A percentile compares a stretch with the other conserved stretches of the same genome.
These are phyloP conservation scores for Muscicapa comitata DNA, from an alignment of 2,797 vertebrate species.

Conservation along the genomic window DNA sequence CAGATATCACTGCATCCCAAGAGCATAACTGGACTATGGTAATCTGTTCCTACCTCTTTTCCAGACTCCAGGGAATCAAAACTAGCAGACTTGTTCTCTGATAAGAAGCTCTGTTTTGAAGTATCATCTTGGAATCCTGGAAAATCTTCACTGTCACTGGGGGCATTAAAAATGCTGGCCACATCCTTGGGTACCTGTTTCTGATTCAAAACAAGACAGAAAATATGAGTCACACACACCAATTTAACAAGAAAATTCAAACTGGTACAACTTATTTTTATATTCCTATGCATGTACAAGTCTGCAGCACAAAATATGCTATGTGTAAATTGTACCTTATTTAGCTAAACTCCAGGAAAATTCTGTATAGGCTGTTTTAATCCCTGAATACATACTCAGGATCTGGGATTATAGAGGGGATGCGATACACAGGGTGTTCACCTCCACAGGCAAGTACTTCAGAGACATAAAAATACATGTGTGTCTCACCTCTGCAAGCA, in stretches of 20 bases:
- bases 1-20: background rate
- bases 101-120: slow-evolving; percentile 63
- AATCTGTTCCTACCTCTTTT: slow-evolving; percentile 58
- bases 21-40: fast-evolving
- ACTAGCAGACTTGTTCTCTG: slow-evolving; percentile 43
- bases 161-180: slow-evolving; percentile 65
- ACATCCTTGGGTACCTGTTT: slow-evolving; percentile 70
- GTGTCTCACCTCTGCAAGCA: background rate
- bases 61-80: slow-evolving; percentile 25
- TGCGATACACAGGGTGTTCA: background rate
- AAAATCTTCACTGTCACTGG: slow-evolving; percentile 73
- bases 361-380: background rate
- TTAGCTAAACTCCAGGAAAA: background rate
- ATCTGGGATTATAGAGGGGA: background rate
- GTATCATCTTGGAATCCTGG: slow-evolving; percentile 66
- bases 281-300: background rate
- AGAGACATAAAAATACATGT: fast-evolving
- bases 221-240: background rate
- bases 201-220: slow-evolving; percentile 36
- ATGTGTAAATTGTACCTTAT: background rate
- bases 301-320: background rate
- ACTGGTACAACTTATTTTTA: background rate
- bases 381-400: background rate
- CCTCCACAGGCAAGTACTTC: background rate
- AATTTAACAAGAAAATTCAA: background rate